These are phyloP conservation scores for Isoperla grammatica DNA, from an alignment of 2,888 invertebrate species.

Conservation along the genomic window DNA sequence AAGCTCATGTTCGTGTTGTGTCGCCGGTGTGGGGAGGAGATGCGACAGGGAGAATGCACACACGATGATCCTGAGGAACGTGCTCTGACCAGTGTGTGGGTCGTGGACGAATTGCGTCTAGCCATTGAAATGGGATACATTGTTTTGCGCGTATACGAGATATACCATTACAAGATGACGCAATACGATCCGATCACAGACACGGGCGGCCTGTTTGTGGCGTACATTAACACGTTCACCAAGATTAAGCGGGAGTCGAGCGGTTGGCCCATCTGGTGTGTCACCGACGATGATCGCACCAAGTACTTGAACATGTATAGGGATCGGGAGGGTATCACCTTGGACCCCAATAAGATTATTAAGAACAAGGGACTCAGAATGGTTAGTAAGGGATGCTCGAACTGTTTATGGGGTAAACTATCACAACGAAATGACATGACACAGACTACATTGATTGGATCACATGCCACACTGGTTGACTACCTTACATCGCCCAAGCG, in stretches of 20 bases:
- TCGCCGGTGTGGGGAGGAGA: slow-evolving; percentile 29
- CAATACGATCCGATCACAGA: slow-evolving; percentile 11
- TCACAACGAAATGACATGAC: too few relatives aligned
- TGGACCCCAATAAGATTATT: too few relatives aligned
- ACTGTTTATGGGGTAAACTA: too few relatives aligned
- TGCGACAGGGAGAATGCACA: slow-evolving; percentile 29
- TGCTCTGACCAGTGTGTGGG: slow-evolving; percentile 37
- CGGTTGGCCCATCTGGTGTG: slow-evolving; percentile 32
- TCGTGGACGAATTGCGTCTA: slow-evolving; percentile 36
- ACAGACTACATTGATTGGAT: too few relatives aligned
- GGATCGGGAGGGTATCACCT: too few relatives aligned
- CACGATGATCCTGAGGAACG: slow-evolving; percentile 26
- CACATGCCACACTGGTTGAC: too few relatives aligned
- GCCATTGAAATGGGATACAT: slow-evolving; percentile 36
- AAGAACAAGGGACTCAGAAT: too few relatives aligned
- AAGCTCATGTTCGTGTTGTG: slow-evolving; percentile 36
- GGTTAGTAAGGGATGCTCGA: too few relatives aligned
- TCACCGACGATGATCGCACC: too few relatives aligned
- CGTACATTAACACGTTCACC: slow-evolving; percentile 36
- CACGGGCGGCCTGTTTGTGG: slow-evolving; percentile 32
- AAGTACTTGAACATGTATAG: too few relatives aligned
- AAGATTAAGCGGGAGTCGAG: slow-evolving; percentile 35
- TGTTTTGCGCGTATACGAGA: slow-evolving; percentile 34
- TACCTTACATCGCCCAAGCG: too few relatives aligned
- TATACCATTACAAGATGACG: slow-evolving; percentile 36